Evolutionary conservation across 2,113 vertebrate species (phyloP), one percentile per base, ranked within the genome.

Genomic region (Indicator indicator): DNA sequence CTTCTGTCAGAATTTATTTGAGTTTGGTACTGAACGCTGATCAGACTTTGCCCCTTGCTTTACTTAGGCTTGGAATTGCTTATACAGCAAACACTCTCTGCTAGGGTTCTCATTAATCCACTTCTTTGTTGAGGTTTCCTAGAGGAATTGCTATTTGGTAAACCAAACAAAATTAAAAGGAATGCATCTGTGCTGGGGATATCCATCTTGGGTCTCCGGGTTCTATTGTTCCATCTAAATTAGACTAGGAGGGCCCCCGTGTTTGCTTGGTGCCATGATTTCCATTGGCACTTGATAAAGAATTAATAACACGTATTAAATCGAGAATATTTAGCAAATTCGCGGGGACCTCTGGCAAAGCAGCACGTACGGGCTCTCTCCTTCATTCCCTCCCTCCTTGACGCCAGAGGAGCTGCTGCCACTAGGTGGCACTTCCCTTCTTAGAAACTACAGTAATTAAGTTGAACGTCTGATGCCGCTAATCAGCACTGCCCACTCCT

Each of bases 341-440:
- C 11, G 59, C 3, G 83, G 75, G 38, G 36, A 55, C 4, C 17
- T 40, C 54, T 11, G 83, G 42, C 59, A 10, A 6, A 1, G 32
- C 26, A 16, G 70, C 79, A 6, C 16, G 17, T 54, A 5, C 68
- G 24, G 24, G 23, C 28, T 40, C 8, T 32, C 44, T 24, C n/a
- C 9, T 30, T 6, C 13, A 16, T 12, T 15, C 26, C 15, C 40
- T 33, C 6, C 38, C 54, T 33, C 12, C 46, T 62, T 16, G 21
- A 5, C n/a, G 3, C 14, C 20, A 15, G 23, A 24, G 9, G 54
- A 42, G 50, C 40, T 68, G 32, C 50, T 17, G 63, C 97, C 96
- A 40, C 96, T 93, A 96, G 97, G 92, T 97, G 97, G 96, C 93
- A 82, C 92, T 95, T 97, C 89, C 84, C 80, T 80, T 94, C 93